Conservation (phyloP, 2,797 vertebrate genomes). For the Etheostoma perlongum region DNA sequence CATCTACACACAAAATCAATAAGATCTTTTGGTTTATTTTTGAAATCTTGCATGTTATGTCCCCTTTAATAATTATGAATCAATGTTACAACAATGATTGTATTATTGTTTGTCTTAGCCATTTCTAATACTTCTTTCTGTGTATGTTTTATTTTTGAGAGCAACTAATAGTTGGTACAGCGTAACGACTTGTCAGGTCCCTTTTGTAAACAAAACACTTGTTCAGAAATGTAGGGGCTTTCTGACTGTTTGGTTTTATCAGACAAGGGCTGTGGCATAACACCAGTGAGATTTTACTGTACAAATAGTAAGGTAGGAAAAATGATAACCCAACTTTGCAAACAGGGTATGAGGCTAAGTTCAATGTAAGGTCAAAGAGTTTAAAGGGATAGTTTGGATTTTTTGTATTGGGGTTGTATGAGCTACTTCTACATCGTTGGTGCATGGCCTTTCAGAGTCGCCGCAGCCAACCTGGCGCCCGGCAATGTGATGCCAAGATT, state of each 20-base stretch:
- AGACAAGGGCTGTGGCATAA: neutral
- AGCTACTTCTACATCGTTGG: neutral
- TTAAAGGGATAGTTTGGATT: neutral
- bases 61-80: neutral
- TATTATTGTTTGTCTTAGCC: neutral
- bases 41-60: neutral
- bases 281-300: neutral
- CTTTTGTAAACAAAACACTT: neutral
- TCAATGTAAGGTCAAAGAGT: neutral
- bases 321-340: constrained; percentile 11
- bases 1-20: neutral
- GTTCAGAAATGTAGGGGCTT: neutral
- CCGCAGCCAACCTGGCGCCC: no score
- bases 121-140: neutral
- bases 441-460: no score
- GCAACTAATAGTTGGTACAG: neutral
- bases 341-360: neutral
- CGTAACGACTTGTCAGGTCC: no score
- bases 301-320: neutral
- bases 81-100: neutral
- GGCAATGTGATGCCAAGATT: no score
- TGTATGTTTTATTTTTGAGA: neutral
- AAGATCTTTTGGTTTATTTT: no score
- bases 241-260: neutral
- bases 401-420: neutral